Evolutionary conservation across 1,140 invertebrate species (phyloP), one percentile per base, ranked within the genome.

Genomic region (Cardiocondyla obscurior): DNA sequence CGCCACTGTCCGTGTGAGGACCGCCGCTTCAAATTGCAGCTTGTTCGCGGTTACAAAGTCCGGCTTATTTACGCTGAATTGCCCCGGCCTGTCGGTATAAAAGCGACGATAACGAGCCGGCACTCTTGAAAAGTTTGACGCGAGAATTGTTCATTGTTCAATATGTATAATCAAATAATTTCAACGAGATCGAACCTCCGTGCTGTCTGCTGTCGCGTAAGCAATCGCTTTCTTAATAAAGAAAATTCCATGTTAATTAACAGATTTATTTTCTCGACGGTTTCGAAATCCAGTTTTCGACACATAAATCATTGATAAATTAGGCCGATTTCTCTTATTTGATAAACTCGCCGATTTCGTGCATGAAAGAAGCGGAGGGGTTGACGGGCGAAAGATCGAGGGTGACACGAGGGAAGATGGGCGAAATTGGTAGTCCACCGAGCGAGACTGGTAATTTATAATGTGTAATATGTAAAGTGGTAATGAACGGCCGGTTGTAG

Each of bases 381-480:
- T 74, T 14, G 33, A 60, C 36, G 58, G 39, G 33, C 53, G 55
- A 14, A 76, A 62, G 19, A 53, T 22, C 42, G 58, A 51, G 49
- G 16, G 10, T 5, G 36, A 19, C 16, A 39, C 7, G 36, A 49
- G 62, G 22, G 33, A 70, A 19, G 12, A 30, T 19, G 42, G 49
- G 12, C 39, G 44, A 72, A 33, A 60, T 36, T 60, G 57, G 57
- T 60, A 60, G 60, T 51, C 8, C 28, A 49, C 58, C 58, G 74
- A 81, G 55, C 25, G 60, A 85, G 81, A 77, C 70, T 69, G 87
- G 84, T 90, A 89, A 91, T 91, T 90, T 91, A 91, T 91, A 91
- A 90, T 86, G 89, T 88, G 89, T 90, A 91, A 90, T 90, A 91
- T 90, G 90, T 91, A 91, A 91, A 91, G 90, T 90, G 90, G 88